phyloP scores from a whole-genome alignment of 2,888 invertebrate species.

The Entomobrya proxima region DNA sequence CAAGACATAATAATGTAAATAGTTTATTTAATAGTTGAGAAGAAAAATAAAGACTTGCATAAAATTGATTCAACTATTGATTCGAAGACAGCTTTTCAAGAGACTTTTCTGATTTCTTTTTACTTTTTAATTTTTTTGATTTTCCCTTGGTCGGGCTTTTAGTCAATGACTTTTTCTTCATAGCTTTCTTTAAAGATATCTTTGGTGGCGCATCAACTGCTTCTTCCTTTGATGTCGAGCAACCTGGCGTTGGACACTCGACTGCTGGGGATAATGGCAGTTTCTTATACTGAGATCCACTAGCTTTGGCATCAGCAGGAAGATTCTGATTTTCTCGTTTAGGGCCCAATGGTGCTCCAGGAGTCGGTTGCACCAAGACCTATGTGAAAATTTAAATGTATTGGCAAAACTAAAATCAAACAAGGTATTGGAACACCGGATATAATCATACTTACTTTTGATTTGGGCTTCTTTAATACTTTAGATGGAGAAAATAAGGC shows the following conservation, averaged over 20 bases:
- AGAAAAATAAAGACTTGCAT: neutral
- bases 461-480: conserved; percentile 57
- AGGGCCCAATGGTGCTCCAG: conserved; percentile 63
- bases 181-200: conserved; percentile 50
- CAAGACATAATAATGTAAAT: neutral
- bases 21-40: neutral
- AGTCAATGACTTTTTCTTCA: conserved; percentile 62
- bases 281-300: conserved; percentile 70
- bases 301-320: conserved; percentile 66
- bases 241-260: conserved; percentile 27
- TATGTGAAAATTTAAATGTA: neutral
- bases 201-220: conserved; percentile 45
- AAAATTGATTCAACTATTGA: conserved; percentile 1
- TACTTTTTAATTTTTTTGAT: conserved; percentile 40
- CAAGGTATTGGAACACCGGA: neutral
- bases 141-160: conserved; percentile 44
- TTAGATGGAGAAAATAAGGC: conserved; percentile 57
- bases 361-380: conserved; percentile 47
- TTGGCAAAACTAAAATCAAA: neutral
- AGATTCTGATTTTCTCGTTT: conserved; percentile 69
- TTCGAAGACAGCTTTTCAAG: conserved; percentile 45
- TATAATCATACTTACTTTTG: conserved; percentile 44
- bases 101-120: conserved; percentile 44
- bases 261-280: conserved; percentile 44
- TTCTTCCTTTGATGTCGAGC: conserved; percentile 46